Conservation (phyloP, 2,888 invertebrate species). For the Amaurobius ferox region DNA sequence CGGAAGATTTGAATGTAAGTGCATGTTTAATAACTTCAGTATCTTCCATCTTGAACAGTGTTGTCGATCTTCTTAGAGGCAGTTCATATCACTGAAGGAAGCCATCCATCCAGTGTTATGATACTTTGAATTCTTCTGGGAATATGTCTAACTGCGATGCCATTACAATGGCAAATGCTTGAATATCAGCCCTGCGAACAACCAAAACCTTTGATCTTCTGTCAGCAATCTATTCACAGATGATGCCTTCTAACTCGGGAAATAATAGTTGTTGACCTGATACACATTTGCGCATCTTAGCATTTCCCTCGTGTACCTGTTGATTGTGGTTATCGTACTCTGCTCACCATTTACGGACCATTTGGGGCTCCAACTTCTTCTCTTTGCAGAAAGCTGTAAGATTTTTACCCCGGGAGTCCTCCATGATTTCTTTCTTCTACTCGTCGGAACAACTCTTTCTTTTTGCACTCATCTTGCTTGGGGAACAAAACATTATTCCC, state of each 20-base stretch:
- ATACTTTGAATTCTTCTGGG: not conserved
- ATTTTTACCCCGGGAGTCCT: too few species aligned
- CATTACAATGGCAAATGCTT: slow-evolving; percentile 34
- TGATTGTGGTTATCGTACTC: slow-evolving; percentile 29
- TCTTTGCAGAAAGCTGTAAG: too few species aligned
- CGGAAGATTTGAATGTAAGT: slow-evolving; percentile 20
- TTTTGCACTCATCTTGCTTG: too few species aligned
- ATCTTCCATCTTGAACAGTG: slow-evolving; percentile 38
- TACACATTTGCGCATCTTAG: slow-evolving; percentile 34
- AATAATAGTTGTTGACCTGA: slow-evolving; percentile 34
- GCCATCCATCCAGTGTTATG: slow-evolving; percentile 26
- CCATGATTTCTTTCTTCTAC: too few species aligned
- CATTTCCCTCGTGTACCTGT: too few species aligned
- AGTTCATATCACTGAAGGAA: slow-evolving; percentile 39
- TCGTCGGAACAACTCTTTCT: too few species aligned
- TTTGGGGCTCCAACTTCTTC: slow-evolving; percentile 5
- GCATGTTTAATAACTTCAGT: slow-evolving; percentile 27
- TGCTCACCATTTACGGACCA: slow-evolving; percentile 27
- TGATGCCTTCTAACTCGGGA: slow-evolving; percentile 4
- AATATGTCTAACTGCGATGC: slow-evolving; percentile 22
- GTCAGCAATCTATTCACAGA: too few species aligned
- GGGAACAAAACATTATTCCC: too few species aligned
- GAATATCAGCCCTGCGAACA: slow-evolving; percentile 29
- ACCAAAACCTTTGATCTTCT: not conserved
- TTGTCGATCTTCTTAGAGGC: slow-evolving; percentile 32